Base-by-base conservation (phyloP, 2,888 invertebrate genomes). In the Lysandra bellargus region DNA sequence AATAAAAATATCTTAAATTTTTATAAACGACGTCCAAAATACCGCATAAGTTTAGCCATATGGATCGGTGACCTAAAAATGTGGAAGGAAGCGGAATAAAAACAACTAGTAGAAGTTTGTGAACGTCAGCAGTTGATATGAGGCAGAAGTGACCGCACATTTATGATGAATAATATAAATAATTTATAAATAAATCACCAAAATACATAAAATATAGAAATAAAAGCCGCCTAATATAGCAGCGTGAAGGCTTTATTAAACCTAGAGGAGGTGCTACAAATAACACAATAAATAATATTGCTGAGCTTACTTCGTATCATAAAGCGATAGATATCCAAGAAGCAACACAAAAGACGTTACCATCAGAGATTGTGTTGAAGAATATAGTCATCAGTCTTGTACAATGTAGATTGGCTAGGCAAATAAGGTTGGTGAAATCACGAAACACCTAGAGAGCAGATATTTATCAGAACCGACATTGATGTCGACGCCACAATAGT, bases 401-500 rank as follows among this genome's bases (percentile, higher is more conserved):
- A 69, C 37, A 69, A 69, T 69, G 69, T 69, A 72, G 30, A 78
- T 78, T 57, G 37, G 74, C 57, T 17, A 79, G 49, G 49, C 74
- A 69, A 78, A 88, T 88, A 89, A 87, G 89, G 88, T 84, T 86
- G 84, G 88, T 89, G 90, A 92, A 91, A 90, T 90, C 90, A 89
- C 88, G 87, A 89, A 90, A 90, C 88, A 88, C 87, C 88, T 89
- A 90, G 87, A 89, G 87, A 88, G 87, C 83, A 82, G 89, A 91
- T 57, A 57, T 92, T 87, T 90, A 91, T 91, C 89, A 86, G 83
- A 84, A 83, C 84, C 84, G 85, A 87, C 86, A 85, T 86, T 87
- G 88, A 87, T 87, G 88, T 86, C 85, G 87, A 88, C 92, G 92
- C 91, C 93, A 93, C 92, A 94, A 92, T 91, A 91, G 93, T 93